phyloP scores from a whole-genome alignment of 2,888 invertebrate species.

The Caenorhabditis wallacei region DNA sequence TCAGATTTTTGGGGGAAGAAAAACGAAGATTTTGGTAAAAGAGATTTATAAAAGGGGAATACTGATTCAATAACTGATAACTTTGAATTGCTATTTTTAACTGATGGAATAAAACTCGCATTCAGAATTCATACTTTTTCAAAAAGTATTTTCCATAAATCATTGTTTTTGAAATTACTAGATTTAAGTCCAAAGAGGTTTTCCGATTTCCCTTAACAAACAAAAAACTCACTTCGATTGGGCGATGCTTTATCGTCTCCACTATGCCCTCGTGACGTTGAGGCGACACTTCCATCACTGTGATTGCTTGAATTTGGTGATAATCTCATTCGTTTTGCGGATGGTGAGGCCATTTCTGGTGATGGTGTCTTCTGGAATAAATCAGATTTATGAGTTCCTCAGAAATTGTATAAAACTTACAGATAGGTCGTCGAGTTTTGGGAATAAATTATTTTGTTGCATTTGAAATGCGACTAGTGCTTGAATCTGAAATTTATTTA shows the following conservation, averaged over 20 bases:
- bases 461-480: slow-evolving; percentile 53
- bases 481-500: slow-evolving; percentile 36
- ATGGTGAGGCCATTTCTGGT: slow-evolving; percentile 40
- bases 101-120: too few relatives aligned
- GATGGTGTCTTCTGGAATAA: slow-evolving; percentile 43
- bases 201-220: background rate
- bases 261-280: slow-evolving; percentile 30
- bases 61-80: too few relatives aligned
- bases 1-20: slow-evolving; percentile 4
- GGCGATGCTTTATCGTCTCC: slow-evolving; percentile 10
- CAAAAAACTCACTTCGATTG: background rate
- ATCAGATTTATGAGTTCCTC: too few relatives aligned
- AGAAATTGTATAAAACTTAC: slow-evolving; percentile 6
- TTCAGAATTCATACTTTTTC: too few relatives aligned
- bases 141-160: too few relatives aligned
- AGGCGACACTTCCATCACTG: slow-evolving; percentile 50
- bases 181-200: too few relatives aligned
- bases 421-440: slow-evolving; percentile 26
- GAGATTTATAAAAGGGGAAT: too few relatives aligned
- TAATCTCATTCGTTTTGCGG: slow-evolving; percentile 40
- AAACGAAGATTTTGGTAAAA: background rate
- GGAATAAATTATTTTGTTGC: slow-evolving; percentile 45
- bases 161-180: too few relatives aligned
- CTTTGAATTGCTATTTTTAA: too few relatives aligned
- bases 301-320: slow-evolving; percentile 51